phyloP scores from a whole-genome alignment of 1,140 invertebrate species.

The Euwallacea fornicatus region DNA sequence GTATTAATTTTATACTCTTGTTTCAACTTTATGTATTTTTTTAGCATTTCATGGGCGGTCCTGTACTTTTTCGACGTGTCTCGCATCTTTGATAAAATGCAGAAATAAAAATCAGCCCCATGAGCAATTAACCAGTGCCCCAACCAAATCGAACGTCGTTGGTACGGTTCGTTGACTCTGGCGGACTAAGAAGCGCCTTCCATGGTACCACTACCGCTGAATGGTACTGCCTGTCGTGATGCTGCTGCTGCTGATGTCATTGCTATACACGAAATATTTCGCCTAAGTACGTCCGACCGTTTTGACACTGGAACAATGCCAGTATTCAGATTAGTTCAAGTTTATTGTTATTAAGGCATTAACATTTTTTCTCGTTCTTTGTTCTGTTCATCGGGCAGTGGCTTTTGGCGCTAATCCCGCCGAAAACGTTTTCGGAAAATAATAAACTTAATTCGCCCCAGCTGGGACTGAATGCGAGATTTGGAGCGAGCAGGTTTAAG shows the following conservation, averaged over 20 bases:
- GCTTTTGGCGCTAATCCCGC: no score
- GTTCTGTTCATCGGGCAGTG: no score
- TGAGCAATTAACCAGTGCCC: constrained; percentile 3
- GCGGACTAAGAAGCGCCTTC: constrained; percentile 10
- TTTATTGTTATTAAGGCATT: constrained; percentile 20
- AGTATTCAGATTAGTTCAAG: constrained; percentile 18
- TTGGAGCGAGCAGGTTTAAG: no score
- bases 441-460: no score
- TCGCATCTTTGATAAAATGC: no score
- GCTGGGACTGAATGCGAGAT: no score
- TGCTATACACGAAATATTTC: constrained; percentile 16
- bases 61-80: no score
- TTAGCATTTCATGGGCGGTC: no score
- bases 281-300: constrained; percentile 13
- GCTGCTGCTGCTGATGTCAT: constrained; percentile 13
- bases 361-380: constrained; percentile 8
- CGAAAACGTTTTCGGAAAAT: no score
- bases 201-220: constrained; percentile 12
- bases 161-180: constrained; percentile 5
- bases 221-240: constrained; percentile 11
- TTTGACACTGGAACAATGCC: constrained; percentile 14
- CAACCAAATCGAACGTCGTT: neutral
- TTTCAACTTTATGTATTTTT: no score
- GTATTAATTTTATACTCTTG: no score
- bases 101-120: neutral